Percentiles rank a stretch among this genome's conserved stretches.
phyloP scores from a whole-genome alignment of 2,113 vertebrate species.

The Crotalus horridus region DNA sequence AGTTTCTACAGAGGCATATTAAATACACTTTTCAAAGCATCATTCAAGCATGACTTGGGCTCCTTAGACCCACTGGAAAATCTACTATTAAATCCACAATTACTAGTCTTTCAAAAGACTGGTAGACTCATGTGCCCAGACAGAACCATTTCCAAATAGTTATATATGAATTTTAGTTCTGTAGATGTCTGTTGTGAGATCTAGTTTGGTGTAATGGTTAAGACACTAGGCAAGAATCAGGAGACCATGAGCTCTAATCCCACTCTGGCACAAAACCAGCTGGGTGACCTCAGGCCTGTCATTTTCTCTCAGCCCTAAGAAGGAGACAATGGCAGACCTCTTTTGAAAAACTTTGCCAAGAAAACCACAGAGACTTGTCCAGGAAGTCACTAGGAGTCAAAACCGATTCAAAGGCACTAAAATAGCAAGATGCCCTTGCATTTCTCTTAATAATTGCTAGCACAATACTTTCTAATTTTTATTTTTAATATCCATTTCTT shows the following conservation, averaged over 20 bases:
- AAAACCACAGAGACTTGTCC: not conserved
- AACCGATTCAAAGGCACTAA: not conserved
- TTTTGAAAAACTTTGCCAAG: not conserved
- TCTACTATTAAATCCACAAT: not conserved
- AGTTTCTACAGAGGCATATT: not conserved
- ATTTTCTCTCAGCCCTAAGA: not conserved
- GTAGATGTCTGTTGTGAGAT: not conserved
- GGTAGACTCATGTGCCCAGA: no score
- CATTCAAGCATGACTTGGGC: not conserved
- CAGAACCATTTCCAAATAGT: not conserved
- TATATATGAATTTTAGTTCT: not conserved
- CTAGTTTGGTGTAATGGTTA: not conserved
- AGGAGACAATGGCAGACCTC: not conserved
- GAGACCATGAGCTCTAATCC: not conserved
- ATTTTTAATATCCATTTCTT: not conserved
- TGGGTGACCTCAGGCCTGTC: not conserved
- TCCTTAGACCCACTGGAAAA: not conserved
- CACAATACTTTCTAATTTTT: not conserved
- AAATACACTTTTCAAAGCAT: not conserved
- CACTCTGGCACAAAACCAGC: not conserved
- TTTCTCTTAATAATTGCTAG: not conserved
- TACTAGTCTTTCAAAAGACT: no score
- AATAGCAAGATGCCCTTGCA: not conserved
- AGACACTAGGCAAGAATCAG: not conserved
- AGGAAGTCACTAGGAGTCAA: not conserved